Evolutionary conservation across 2,888 invertebrate genomes (phyloP).

Genomic region (Anorthoa munda): DNA sequence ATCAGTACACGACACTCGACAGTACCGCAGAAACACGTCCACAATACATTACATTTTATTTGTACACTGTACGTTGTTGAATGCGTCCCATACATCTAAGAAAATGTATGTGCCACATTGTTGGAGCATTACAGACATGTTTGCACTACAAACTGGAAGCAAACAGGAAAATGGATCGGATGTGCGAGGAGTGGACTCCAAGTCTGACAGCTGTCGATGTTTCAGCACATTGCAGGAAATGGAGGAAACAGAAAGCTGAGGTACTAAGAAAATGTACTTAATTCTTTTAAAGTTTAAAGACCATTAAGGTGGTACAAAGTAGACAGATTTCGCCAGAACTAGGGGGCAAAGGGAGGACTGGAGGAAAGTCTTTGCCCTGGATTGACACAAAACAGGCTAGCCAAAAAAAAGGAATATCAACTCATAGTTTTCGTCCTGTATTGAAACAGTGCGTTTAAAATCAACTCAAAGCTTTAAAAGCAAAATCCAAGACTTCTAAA

Average conservation of each 20-base stretch:
- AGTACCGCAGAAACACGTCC: conserved; percentile 13
- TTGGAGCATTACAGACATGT: conserved; percentile 43
- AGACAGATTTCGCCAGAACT: not conserved
- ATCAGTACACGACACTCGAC: conserved; percentile 2
- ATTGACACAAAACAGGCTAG: not conserved
- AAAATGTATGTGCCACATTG: conserved; percentile 40
- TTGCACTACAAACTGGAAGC: conserved; percentile 25
- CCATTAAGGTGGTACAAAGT: not conserved
- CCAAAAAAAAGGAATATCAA: not conserved
- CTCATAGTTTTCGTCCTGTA: not conserved
- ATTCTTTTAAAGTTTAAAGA: not conserved
- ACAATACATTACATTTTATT: conserved; percentile 41
- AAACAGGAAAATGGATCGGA: conserved; percentile 54
- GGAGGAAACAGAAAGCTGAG: not conserved
- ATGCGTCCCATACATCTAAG: conserved; percentile 13
- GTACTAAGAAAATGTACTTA: not conserved
- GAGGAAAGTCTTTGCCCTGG: not conserved
- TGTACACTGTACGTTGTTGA: conserved; percentile 27
- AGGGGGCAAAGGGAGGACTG: not conserved
- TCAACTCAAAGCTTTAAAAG: not conserved
- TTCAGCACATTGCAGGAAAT: conserved; percentile 13
- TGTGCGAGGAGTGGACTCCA: conserved; percentile 19
- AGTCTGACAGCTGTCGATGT: conserved; percentile 37
- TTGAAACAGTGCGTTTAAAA: not conserved
- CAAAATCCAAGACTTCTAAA: too few relatives aligned